Base-by-base conservation (phyloP, 2,113 vertebrate genomes). In the Sander vitreus region DNA sequence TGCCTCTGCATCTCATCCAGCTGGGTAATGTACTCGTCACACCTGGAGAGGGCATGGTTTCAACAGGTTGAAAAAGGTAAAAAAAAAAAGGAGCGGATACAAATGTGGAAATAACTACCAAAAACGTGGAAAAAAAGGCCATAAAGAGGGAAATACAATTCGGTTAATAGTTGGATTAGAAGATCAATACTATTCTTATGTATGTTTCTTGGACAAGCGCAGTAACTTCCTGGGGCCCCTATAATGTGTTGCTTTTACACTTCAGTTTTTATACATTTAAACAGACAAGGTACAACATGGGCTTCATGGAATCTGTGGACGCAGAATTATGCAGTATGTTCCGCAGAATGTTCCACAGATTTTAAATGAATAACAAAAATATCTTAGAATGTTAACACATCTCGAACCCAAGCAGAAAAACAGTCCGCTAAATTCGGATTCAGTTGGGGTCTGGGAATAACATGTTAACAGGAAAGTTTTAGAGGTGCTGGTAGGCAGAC, bases 1-100 rank as follows among this genome's bases (percentile, higher is more conserved):
- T 99, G 98, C 91, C 98, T 95, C 95, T 99, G 98, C 98, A 99
- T 99, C 86, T 99, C 97, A 60, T 99, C 98, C 95, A 99, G 86
- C 90, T 99, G 98, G 0, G 96, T 98, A 80, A 98, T 93, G 0
- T 99, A 99, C 87, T 99, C 98, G 78, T 99, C 98, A 85, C 98
- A 99, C 93, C 98, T 93, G 62, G 51, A n/a, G 47, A 73, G 18
- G 43, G 60, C 30, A 27, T 57, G 19, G 16, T n/a, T 23, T 57
- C 2, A 68, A 18, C 5, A 23, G 57, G n/a, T 47, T 15, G 13
- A 47, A 47, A 8, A 9, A 64, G 14, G 23, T 45, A 13, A 0
- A 25, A 60, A 13, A 0, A 25, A 60, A 50, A 51, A 5, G 1
- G 16, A 53, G 9, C 23, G n/a, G 9, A 15, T 11, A 11, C 4